Base-by-base conservation (phyloP, 1,140 invertebrate genomes). In the Pseudobourletiella spinata region DNA sequence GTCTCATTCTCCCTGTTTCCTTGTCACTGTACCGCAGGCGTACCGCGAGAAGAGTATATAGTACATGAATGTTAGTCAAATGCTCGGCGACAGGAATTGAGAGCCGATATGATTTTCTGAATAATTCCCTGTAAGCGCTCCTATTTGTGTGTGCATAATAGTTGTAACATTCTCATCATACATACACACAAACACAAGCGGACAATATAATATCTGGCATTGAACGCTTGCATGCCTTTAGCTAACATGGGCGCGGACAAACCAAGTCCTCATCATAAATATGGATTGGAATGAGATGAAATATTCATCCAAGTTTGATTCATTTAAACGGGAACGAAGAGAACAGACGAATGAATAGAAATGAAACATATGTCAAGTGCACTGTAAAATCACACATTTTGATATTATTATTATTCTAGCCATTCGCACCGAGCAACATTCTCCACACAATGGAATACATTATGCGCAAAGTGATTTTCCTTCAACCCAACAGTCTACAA, bases 281-380 rank as follows among this genome's bases (percentile, higher is more conserved):
- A 39, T 39, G 44, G 44, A 18, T 48, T 48, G 44, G 22, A 48
- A 48, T 48, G 44, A 48, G 44, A 48, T 48, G 44, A 48, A 48
- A 48, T 48, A 48, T 48, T 48, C 44, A 6, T 48, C 44, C 14
- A 22, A 25, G 48, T 51, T 51, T 51, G 48, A 51, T 51, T 51
- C 48, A 51, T 3, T 51, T 11, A 22, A 22, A 48, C 44, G 44
- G 20, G 44, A 48, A 22, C 43, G 39, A 22, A 22, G 52, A 61
- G 39, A 54, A 35, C 39, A 61, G 59, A 61, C 56, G 59, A 61
- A 61, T 61, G 56, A 61, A 61, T 61, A 61, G 51, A 61, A 54
- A 61, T 60, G 51, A 44, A 61, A 61, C 59, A 61, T 61, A 56
- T 61, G 59, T 61, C 59, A 61, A 61, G 59, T 61, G 59, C 59